Conservation (phyloP, 2,888 invertebrate species). For the Formica aserva region DNA sequence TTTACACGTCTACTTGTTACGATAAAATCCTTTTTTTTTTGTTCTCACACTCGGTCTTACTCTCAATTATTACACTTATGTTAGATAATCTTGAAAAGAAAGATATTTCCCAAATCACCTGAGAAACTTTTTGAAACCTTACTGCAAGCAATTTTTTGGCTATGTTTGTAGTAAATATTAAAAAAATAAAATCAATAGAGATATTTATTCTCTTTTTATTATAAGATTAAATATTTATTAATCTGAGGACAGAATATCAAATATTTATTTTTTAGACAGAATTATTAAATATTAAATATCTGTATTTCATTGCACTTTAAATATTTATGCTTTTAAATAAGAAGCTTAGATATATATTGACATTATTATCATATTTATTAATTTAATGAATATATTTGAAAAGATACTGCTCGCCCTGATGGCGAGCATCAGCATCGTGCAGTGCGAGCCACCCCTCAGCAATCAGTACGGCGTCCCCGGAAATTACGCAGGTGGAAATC, state of each 20-base stretch:
- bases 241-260: not conserved
- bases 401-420: constrained; percentile 71
- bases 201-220: not conserved
- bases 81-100: not conserved
- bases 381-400: not conserved
- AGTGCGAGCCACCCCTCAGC: constrained; percentile 80
- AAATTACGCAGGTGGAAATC: constrained; percentile 77
- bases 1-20: not conserved
- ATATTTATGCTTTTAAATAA: not conserved
- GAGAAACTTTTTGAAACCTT: not conserved
- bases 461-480: constrained; percentile 83
- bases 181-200: not conserved
- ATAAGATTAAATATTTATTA: not conserved
- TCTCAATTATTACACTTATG: not conserved
- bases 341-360: not conserved
- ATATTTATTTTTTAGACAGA: not conserved
- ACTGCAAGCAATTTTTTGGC: too few species aligned
- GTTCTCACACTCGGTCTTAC: not conserved
- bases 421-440: constrained; percentile 74
- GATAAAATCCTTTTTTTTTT: constrained; percentile 17
- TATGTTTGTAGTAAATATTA: not conserved
- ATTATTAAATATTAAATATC: not conserved
- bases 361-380: not conserved
- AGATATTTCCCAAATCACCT: not conserved
- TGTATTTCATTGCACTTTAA: not conserved